Percentiles rank a stretch among this genome's conserved stretches.
Evolutionary conservation across 2,113 vertebrate genomes (phyloP).

Genomic region (Tonatia bakeri): DNA sequence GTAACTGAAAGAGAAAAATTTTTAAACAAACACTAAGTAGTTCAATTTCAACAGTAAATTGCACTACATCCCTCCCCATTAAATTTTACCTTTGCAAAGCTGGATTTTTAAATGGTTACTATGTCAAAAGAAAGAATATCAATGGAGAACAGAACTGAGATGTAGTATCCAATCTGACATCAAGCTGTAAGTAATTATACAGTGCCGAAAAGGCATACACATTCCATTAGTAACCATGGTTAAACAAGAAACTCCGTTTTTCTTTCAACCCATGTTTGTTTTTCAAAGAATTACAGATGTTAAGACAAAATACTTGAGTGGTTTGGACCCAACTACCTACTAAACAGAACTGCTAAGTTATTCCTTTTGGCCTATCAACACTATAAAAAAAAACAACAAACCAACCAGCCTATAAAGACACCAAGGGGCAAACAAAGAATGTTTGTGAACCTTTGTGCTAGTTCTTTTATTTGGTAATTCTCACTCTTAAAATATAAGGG

Average conservation of each 20-base stretch:
- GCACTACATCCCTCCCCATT: not conserved
- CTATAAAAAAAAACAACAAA: not conserved
- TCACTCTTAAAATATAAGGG: not conserved
- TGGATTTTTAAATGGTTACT: not conserved
- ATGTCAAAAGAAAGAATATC: not conserved
- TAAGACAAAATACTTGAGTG: not conserved
- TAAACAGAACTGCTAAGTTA: not conserved
- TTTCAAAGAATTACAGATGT: not conserved
- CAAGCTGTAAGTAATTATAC: not conserved
- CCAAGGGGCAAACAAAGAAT: not conserved
- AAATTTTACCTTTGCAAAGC: not conserved
- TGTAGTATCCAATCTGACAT: not conserved
- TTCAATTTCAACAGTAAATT: not conserved
- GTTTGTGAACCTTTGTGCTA: not conserved
- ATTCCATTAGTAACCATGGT: not conserved
- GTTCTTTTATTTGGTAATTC: not conserved
- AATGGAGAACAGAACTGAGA: not conserved
- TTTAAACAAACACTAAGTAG: not conserved
- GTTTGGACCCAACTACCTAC: not conserved
- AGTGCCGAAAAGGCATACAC: not conserved
- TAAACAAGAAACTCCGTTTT: not conserved
- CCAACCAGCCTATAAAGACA: not conserved
- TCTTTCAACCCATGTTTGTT: not conserved
- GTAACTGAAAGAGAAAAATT: no score
- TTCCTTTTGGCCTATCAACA: not conserved